A percentile compares a stretch with the other conserved stretches of the same genome.
These are phyloP conservation scores for Murina feae DNA, from an alignment of 2,113 vertebrate species.

Conservation along the genomic window DNA sequence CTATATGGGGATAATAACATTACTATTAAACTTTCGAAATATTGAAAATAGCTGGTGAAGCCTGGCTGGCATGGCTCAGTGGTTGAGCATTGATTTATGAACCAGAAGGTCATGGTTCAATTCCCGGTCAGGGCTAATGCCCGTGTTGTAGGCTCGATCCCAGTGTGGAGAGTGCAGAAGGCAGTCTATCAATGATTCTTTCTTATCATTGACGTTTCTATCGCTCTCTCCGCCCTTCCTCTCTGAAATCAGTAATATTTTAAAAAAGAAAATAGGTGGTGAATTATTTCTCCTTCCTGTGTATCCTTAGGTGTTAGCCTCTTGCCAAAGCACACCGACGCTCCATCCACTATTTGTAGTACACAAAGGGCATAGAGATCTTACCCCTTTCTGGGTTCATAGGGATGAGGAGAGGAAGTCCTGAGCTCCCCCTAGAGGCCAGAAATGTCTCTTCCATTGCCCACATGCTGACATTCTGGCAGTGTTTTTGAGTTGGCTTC, in stretches of 20 bases:
- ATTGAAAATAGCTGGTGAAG: background rate
- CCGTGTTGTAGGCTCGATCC: too few species aligned
- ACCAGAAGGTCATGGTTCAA: too few species aligned
- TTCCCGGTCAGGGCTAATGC: too few species aligned
- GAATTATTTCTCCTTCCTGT: background rate
- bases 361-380: background rate
- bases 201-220: too few species aligned
- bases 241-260: too few species aligned
- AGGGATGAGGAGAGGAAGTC: background rate
- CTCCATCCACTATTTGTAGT: background rate
- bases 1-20: background rate
- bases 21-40: background rate
- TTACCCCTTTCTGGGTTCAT: background rate
- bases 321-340: background rate
- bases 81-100: too few species aligned
- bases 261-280: background rate
- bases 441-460: background rate
- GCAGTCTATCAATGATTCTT: too few species aligned
- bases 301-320: background rate
- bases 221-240: too few species aligned
- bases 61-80: too few species aligned
- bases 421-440: background rate
- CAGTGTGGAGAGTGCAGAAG: too few species aligned
- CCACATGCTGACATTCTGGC: background rate
- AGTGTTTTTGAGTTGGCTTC: background rate